Conservation (phyloP, 2,888 invertebrate genomes). For the Lithophane socia region DNA sequence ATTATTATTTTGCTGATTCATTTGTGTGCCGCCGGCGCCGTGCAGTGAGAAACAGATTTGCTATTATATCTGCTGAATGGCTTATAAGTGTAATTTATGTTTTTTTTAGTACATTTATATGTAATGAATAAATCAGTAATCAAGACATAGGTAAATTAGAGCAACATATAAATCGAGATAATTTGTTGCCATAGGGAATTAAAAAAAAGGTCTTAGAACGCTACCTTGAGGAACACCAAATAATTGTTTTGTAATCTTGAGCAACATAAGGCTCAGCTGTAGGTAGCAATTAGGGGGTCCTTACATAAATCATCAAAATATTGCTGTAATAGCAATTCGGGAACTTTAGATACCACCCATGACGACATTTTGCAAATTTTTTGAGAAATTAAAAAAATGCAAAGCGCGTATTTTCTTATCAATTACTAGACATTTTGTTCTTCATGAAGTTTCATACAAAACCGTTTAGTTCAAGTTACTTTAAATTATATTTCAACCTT, state of each 20-base stretch:
- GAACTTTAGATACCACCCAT: neutral
- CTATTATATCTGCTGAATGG: too few relatives aligned
- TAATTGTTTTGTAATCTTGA: neutral
- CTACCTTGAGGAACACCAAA: slow-evolving; percentile 9
- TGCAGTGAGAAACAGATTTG: too few relatives aligned
- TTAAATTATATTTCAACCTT: neutral
- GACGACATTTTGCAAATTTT: too few relatives aligned
- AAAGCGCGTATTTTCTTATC: neutral
- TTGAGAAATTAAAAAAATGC: neutral
- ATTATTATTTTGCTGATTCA: too few relatives aligned
- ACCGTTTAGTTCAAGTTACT: neutral
- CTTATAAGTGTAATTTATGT: neutral
- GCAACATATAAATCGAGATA: neutral
- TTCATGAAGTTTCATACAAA: neutral
- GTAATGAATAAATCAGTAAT: neutral
- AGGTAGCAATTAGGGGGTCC: neutral
- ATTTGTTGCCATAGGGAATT: neutral
- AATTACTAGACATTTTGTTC: neutral
- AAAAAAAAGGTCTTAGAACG: slow-evolving; percentile 5
- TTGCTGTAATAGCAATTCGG: neutral
- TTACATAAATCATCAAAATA: neutral
- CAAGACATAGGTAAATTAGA: neutral
- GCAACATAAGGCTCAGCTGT: neutral
- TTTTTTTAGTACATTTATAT: neutral
- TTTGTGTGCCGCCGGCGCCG: too few relatives aligned